phyloP scores from a whole-genome alignment of 2,113 vertebrate species.

The Ariopsis seemanni region DNA sequence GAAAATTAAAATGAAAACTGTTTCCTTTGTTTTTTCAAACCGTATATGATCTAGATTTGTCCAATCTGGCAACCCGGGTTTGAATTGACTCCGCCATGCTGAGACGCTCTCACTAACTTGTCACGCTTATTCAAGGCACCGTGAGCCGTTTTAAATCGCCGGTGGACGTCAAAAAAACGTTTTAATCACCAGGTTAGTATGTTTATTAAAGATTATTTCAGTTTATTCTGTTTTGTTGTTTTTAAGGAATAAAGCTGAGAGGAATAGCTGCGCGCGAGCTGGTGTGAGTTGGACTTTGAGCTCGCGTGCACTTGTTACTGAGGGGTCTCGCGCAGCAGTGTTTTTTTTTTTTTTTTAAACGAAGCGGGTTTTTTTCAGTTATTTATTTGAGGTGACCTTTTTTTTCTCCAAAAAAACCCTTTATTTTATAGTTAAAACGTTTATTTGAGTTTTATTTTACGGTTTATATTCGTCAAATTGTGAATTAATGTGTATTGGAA shows the following conservation, averaged over 20 bases:
- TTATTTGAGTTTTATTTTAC: too few species aligned
- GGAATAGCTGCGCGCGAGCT: background rate
- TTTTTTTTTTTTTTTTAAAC: background rate
- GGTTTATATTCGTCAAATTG: background rate
- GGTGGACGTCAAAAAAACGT: background rate
- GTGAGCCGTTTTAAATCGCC: constrained; percentile 9
- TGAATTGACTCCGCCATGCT: constrained; percentile 30
- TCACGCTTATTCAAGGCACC: background rate
- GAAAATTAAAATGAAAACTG: background rate
- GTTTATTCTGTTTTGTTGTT: background rate
- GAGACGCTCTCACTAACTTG: constrained; percentile 4
- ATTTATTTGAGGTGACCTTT: background rate
- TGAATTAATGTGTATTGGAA: background rate
- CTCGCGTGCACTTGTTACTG: constrained; percentile 8
- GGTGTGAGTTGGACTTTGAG: background rate
- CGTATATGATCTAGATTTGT: background rate
- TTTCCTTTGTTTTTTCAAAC: background rate
- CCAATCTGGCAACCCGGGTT: constrained; percentile 22
- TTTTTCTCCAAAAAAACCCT: too few species aligned
- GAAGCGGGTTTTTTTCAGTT: background rate
- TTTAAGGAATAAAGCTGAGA: background rate
- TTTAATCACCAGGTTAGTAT: constrained; percentile 7
- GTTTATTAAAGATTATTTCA: background rate
- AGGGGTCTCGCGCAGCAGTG: background rate
- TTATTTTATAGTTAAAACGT: too few species aligned